Percentiles rank a stretch among this genome's conserved stretches.
These are phyloP conservation scores for Jordanella pulchra DNA, from an alignment of 2,797 vertebrate species.

Conservation along the genomic window DNA sequence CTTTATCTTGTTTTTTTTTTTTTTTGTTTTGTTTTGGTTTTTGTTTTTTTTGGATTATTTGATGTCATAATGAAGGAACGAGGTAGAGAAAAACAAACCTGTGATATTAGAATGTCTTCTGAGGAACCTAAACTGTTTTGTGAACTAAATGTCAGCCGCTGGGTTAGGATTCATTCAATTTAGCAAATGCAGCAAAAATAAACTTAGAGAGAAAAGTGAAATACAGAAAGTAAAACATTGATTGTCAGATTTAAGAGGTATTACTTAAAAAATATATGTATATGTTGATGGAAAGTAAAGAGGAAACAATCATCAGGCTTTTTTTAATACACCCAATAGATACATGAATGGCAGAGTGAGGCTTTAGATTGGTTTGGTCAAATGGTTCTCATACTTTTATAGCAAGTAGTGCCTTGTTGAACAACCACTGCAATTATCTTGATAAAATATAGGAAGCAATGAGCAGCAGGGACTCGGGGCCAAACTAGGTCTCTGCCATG, in stretches of 20 bases:
- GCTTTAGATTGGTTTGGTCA: constrained; percentile 7
- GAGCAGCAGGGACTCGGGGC: not conserved
- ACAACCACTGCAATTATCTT: not conserved
- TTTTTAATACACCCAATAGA: not conserved
- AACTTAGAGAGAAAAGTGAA: constrained; percentile 1
- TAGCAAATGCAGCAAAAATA: constrained; percentile 9
- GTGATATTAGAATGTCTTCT: constrained; percentile 46
- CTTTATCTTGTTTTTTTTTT: constrained; percentile 8
- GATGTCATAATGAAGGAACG: constrained; percentile 75
- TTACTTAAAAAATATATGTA: not conserved
- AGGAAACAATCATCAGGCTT: not conserved
- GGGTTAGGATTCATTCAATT: constrained; percentile 29
- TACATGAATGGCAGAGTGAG: constrained; percentile 2
- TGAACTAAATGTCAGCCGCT: constrained; percentile 48
- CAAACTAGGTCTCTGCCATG: not conserved
- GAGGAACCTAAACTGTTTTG: constrained; percentile 46
- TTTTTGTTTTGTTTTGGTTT: too few relatives aligned
- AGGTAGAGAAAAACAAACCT: constrained; percentile 37
- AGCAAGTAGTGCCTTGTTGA: not conserved
- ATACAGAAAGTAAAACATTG: not conserved
- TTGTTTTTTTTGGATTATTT: constrained; percentile 73
- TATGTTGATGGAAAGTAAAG: not conserved
- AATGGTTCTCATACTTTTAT: constrained; percentile 4
- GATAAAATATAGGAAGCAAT: too few relatives aligned
- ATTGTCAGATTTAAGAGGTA: not conserved